Evolutionary conservation across 2,113 vertebrate species (phyloP), one percentile per base, ranked within the genome.

Genomic region (Zosterops japonicus): DNA sequence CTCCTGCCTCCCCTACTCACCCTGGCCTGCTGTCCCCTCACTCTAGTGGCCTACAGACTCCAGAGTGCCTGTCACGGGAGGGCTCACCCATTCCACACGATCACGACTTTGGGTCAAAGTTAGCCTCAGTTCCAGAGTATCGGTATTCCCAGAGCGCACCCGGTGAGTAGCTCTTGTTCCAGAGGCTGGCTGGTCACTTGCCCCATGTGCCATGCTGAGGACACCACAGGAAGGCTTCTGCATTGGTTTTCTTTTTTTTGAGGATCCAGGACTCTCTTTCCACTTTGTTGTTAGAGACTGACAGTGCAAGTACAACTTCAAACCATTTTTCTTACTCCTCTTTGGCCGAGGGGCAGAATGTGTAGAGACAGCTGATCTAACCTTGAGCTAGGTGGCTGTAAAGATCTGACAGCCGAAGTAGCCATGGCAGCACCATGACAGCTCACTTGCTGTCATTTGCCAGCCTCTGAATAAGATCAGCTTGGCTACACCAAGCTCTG

Each of bases 71-170:
- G 87, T 99, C 99, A 44, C 98, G 99, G 89, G 99, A 99, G 95
- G 99, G 99, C 85, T 99, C 99, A 8, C 99, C 99, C 33, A 96
- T 99, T 97, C 98, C 99, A 36, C 99, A 99, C 0, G 99, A 99
- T 88, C 98, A 99, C 5, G 99, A 99, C 65, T 99, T 99, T 96
- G 98, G 98, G 95, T 99, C 98, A 79, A 99, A 99, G 94, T 95
- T 99, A 91, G 98, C 99, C 14, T 98, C 99, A 14, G 99, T 99
- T 71, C 99, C 99, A 2, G 99, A 99, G 97, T 99, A 99, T 65
- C 98, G 99, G 61, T 99, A 99, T 97, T 98, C 99, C 59, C 99
- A 99, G 93, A 99, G 99, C 1, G 99, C 99, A 12, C 99, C 99
- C 56, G 99, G 99, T 99, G 95, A 98, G 98, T 93, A 81, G 23